A percentile compares a stretch with the other conserved stretches of the same genome.
These are phyloP conservation scores for Drosophila nr. medialis DNA, from an alignment of 2,888 invertebrate species.

Conservation along the genomic window DNA sequence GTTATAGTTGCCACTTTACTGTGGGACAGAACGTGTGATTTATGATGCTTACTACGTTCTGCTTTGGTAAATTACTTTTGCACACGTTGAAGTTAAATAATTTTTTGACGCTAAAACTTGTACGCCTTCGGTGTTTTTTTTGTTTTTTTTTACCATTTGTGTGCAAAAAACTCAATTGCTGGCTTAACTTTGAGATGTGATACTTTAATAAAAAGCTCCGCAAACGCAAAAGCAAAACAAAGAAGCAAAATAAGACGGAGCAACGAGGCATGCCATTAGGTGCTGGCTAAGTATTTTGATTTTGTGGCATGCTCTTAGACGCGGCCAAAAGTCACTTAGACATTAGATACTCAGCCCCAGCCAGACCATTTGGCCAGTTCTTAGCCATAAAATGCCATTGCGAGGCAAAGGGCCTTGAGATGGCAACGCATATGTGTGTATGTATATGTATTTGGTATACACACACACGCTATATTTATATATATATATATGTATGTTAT, in stretches of 20 bases:
- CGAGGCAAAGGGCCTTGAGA: slow-evolving; percentile 48
- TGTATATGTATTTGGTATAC: background rate
- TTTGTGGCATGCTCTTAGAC: slow-evolving; percentile 44
- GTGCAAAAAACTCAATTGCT: slow-evolving; percentile 47
- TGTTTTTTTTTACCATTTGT: slow-evolving; percentile 7
- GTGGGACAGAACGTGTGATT: slow-evolving; percentile 66
- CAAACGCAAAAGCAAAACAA: background rate
- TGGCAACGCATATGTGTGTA: slow-evolving; percentile 29
- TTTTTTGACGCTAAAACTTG: slow-evolving; percentile 56
- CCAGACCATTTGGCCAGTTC: slow-evolving; percentile 25
- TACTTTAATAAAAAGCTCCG: slow-evolving; percentile 37
- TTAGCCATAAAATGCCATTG: slow-evolving; percentile 38
- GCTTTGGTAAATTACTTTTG: slow-evolving; percentile 71
- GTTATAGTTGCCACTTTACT: slow-evolving; percentile 60
- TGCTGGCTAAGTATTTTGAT: slow-evolving; percentile 51
- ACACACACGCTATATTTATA: slow-evolving; percentile 13
- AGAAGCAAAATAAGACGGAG: background rate
- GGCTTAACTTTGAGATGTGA: slow-evolving; percentile 38
- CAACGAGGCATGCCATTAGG: slow-evolving; percentile 53
- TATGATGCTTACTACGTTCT: slow-evolving; percentile 68
- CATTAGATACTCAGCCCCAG: slow-evolving; percentile 36
- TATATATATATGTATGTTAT: slow-evolving; percentile 14
- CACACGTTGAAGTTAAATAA: slow-evolving; percentile 64
- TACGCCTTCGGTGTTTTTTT: slow-evolving; percentile 37
- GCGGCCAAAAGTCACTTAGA: slow-evolving; percentile 53